These are phyloP conservation scores for Atlantisia rogersi DNA, from an alignment of 2,113 vertebrate genomes.

Conservation along the genomic window DNA sequence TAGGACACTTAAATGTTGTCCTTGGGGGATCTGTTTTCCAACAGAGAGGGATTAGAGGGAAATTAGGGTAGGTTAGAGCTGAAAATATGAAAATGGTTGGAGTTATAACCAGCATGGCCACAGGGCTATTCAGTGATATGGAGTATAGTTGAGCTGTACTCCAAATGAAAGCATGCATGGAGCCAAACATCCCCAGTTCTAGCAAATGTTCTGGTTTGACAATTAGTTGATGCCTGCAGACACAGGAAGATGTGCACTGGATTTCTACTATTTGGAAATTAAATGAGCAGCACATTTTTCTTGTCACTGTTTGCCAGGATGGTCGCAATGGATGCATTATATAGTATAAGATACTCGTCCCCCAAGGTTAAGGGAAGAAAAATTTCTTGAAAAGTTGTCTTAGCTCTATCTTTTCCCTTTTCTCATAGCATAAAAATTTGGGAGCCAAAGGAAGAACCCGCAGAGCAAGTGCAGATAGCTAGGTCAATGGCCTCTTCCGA, in stretches of 20 bases:
- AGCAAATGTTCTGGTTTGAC: background rate
- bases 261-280: background rate
- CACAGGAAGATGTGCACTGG: background rate
- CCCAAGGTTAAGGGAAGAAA: background rate
- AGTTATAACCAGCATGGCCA: background rate
- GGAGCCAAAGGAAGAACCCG: background rate
- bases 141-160: background rate
- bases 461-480: background rate
- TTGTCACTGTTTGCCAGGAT: background rate
- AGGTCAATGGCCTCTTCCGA: background rate
- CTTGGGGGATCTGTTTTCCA: background rate
- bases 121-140: background rate
- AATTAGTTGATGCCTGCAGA: background rate
- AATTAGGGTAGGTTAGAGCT: background rate
- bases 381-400: background rate
- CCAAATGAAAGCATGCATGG: background rate
- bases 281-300: background rate
- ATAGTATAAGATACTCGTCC: background rate
- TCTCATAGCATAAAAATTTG: background rate
- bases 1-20: background rate
- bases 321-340: background rate
- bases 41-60: background rate
- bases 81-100: background rate
- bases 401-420: background rate
- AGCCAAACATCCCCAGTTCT: fast-evolving